Conservation (phyloP, 2,888 invertebrate genomes). For the Epinotia ramella region DNA sequence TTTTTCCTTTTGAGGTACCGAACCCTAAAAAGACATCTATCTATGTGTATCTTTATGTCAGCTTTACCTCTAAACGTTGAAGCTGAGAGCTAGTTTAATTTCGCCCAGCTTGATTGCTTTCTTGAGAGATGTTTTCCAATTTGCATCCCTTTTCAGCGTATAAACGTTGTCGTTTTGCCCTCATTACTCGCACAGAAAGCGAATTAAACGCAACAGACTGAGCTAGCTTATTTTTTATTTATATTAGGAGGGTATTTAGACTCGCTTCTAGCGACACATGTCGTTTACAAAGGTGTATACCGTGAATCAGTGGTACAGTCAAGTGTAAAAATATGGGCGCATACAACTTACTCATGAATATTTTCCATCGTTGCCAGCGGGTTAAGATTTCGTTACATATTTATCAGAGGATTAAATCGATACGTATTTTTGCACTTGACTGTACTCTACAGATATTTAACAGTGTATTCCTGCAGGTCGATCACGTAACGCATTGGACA, state of each 20-base stretch:
- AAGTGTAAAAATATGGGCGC: too few species aligned
- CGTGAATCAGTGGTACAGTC: too few species aligned
- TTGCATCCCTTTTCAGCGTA: constrained; percentile 16
- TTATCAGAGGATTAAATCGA: too few species aligned
- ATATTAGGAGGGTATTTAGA: not conserved
- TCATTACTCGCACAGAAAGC: constrained; percentile 8
- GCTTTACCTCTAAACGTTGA: not conserved
- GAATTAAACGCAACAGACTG: not conserved
- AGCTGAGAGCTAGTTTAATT: constrained; percentile 28
- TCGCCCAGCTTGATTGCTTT: constrained; percentile 23
- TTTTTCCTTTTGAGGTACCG: too few species aligned
- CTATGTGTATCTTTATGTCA: too few species aligned
- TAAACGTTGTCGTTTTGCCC: constrained; percentile 5
- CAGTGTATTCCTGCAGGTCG: too few species aligned
- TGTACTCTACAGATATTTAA: too few species aligned
- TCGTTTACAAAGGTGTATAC: not conserved
- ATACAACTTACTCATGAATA: too few species aligned
- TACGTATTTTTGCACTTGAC: too few species aligned
- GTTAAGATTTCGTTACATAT: too few species aligned
- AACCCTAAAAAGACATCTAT: not conserved
- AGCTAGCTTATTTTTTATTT: constrained; percentile 1
- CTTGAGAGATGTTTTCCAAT: constrained; percentile 21
- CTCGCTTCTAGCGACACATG: not conserved
- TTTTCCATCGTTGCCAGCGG: too few species aligned
- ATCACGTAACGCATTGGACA: too few species aligned